Evolutionary conservation across 2,113 vertebrate species (phyloP).

Genomic region (Misgurnus mizolepis): DNA sequence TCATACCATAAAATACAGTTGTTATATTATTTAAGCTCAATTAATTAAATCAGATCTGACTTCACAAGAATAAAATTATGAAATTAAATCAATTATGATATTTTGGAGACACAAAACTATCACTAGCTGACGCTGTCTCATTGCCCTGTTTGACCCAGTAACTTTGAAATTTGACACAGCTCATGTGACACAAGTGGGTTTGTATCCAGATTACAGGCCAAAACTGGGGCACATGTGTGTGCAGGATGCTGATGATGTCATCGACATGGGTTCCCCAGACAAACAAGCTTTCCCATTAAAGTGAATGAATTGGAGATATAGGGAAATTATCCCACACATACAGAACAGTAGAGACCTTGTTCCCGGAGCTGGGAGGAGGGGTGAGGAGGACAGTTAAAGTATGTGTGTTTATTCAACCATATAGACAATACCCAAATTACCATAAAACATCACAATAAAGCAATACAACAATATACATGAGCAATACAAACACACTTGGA

Average conservation of each 20-base stretch:
- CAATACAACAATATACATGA: background rate
- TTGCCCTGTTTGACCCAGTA: background rate
- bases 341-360: slow-evolving; percentile 38
- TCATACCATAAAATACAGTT: too few species aligned
- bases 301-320: background rate
- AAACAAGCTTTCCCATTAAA: background rate
- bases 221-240: slow-evolving; percentile 24
- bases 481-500: background rate
- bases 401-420: slow-evolving; percentile 32
- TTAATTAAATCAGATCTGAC: too few species aligned
- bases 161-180: background rate
- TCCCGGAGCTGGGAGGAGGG: slow-evolving; percentile 10
- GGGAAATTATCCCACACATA: background rate
- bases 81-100: too few species aligned
- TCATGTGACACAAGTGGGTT: background rate
- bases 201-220: slow-evolving; percentile 15
- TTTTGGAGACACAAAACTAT: too few species aligned
- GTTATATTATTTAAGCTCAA: too few species aligned
- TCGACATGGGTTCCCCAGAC: slow-evolving; percentile 14
- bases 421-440: slow-evolving; percentile 9
- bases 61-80: too few species aligned
- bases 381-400: background rate
- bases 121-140: too few species aligned
- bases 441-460: slow-evolving; percentile 8
- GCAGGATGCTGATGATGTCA: slow-evolving; percentile 15